Conservation (phyloP, 2,797 vertebrate genomes). For the Anolis apletophallus region DNA sequence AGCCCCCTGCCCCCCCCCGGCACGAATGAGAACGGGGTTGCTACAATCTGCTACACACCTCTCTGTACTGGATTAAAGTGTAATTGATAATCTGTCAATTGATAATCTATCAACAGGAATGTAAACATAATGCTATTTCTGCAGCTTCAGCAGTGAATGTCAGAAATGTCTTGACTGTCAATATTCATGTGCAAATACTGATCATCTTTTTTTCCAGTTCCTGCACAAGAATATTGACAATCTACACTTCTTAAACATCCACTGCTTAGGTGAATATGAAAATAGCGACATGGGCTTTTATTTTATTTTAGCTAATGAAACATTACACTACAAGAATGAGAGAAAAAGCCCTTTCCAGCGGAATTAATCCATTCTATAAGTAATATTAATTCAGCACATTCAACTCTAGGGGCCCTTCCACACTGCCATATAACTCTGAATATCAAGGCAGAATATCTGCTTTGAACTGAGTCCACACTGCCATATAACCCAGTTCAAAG, state of each 20-base stretch:
- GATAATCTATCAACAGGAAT: background rate
- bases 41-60: background rate
- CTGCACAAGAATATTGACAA: background rate
- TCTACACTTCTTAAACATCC: background rate
- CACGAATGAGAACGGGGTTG: no score
- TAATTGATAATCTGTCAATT: background rate
- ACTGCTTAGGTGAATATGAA: background rate
- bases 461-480: no score
- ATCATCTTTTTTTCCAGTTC: background rate
- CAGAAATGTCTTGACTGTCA: background rate
- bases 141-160: no score
- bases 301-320: background rate
- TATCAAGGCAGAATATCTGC: no score
- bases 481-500: no score
- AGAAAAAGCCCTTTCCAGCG: background rate
- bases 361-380: background rate
- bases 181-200: background rate
- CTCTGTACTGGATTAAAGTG: background rate
- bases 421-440: no score
- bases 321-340: background rate
- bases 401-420: no score
- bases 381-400: background rate
- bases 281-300: background rate
- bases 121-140: no score
- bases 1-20: no score